These are phyloP conservation scores for Himalopsyche anomala DNA, from an alignment of 2,888 invertebrate genomes.

Conservation along the genomic window DNA sequence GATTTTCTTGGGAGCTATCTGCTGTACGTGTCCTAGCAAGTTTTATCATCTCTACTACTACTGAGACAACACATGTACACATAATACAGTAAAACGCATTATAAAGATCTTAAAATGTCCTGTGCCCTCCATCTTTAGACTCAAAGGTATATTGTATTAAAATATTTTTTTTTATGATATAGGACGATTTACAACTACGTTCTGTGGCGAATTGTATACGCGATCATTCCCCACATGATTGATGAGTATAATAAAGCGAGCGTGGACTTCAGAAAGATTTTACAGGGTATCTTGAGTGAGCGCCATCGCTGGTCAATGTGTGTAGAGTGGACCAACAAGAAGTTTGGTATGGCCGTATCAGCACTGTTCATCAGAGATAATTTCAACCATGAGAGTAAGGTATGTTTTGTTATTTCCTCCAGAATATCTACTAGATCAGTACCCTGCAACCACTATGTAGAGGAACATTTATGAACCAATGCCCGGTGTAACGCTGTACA, in stretches of 20 bases:
- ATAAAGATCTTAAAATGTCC: too few species aligned
- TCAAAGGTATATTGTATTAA: neutral
- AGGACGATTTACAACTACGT: constrained; percentile 86
- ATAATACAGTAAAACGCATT: too few species aligned
- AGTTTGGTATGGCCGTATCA: constrained; percentile 91
- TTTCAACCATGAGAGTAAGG: constrained; percentile 90
- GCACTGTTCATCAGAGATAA: constrained; percentile 89
- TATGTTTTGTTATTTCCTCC: constrained; percentile 67
- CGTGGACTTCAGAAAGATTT: constrained; percentile 85
- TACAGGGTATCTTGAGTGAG: constrained; percentile 85
- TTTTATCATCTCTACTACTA: too few species aligned
- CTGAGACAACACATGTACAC: too few species aligned
- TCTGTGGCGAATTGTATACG: constrained; percentile 82
- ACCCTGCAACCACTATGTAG: too few species aligned
- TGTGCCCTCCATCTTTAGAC: too few species aligned
- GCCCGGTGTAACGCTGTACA: too few species aligned
- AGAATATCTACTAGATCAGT: too few species aligned
- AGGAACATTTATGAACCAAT: too few species aligned
- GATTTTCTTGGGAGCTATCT: too few species aligned
- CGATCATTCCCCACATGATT: constrained; percentile 79
- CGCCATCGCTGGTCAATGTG: constrained; percentile 85
- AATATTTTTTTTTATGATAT: constrained; percentile 7
- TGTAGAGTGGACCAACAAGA: constrained; percentile 91
- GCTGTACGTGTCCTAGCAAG: too few species aligned
- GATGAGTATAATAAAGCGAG: constrained; percentile 83